Percentiles rank a stretch among this genome's conserved stretches.
Evolutionary conservation across 2,888 invertebrate genomes (phyloP).

Genomic region (Taenaris catops): DNA sequence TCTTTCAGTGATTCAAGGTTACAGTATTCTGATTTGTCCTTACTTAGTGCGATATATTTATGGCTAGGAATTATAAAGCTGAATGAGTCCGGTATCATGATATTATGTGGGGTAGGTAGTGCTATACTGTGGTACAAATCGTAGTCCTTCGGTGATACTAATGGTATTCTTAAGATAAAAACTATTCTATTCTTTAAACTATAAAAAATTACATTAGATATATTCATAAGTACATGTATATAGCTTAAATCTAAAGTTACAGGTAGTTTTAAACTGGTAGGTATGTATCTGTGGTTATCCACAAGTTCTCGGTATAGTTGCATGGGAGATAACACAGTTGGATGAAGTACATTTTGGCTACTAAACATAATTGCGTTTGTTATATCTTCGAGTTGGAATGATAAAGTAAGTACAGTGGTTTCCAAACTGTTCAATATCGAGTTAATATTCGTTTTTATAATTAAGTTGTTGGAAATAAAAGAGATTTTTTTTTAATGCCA

Average conservation of each 20-base stretch:
- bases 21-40: background rate
- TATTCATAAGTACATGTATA: constrained; percentile 16
- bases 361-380: constrained; percentile 23
- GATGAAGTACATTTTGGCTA: constrained; percentile 24
- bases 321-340: constrained; percentile 25
- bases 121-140: constrained; percentile 17
- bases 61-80: background rate
- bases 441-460: too few species aligned
- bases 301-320: constrained; percentile 24
- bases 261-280: constrained; percentile 15
- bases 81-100: background rate
- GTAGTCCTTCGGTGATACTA: constrained; percentile 9
- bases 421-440: too few species aligned
- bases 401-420: too few species aligned
- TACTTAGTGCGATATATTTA: background rate
- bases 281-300: constrained; percentile 21
- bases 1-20: background rate
- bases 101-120: background rate
- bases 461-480: too few species aligned
- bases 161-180: constrained; percentile 14
- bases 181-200: constrained; percentile 15
- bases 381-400: constrained; percentile 18
- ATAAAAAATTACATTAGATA: constrained; percentile 21
- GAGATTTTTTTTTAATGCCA: too few species aligned
- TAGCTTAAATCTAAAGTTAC: constrained; percentile 14